Conservation (phyloP, 2,888 invertebrate species). For the Carpatolechia fugitivella region DNA sequence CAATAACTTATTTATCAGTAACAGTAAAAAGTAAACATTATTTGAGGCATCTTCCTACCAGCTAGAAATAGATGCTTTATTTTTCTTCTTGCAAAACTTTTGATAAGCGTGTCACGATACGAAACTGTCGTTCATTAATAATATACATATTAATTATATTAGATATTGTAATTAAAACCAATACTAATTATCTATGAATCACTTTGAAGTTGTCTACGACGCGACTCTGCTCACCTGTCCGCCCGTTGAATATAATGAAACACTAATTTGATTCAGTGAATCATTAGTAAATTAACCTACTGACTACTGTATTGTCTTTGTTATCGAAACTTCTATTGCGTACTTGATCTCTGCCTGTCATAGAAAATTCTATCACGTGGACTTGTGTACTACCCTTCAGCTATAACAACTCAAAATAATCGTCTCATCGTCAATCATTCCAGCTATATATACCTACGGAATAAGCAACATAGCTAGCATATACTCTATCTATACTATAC, state of each 20-base stretch:
- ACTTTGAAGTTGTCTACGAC: neutral
- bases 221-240: neutral
- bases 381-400: neutral
- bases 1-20: too few relatives aligned
- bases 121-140: neutral
- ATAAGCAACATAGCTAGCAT: neutral
- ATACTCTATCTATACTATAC: neutral
- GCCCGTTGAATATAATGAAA: slow-evolving; percentile 17
- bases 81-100: too few relatives aligned
- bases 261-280: slow-evolving; percentile 25
- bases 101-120: neutral
- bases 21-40: too few relatives aligned
- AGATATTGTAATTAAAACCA: neutral
- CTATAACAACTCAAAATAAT: neutral
- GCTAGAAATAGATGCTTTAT: too few relatives aligned
- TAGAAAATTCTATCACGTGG: slow-evolving; percentile 8
- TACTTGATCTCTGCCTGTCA: slow-evolving; percentile 8
- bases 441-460: too few relatives aligned
- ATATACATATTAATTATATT: neutral
- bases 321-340: slow-evolving; percentile 30
- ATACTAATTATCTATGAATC: slow-evolving; percentile 2
- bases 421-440: slow-evolving; percentile 13
- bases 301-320: slow-evolving; percentile 28
- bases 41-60: too few relatives aligned
- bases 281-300: slow-evolving; percentile 23